These are phyloP conservation scores for Urocynchramus pylzowi DNA, from an alignment of 2,113 vertebrate genomes.

Conservation along the genomic window DNA sequence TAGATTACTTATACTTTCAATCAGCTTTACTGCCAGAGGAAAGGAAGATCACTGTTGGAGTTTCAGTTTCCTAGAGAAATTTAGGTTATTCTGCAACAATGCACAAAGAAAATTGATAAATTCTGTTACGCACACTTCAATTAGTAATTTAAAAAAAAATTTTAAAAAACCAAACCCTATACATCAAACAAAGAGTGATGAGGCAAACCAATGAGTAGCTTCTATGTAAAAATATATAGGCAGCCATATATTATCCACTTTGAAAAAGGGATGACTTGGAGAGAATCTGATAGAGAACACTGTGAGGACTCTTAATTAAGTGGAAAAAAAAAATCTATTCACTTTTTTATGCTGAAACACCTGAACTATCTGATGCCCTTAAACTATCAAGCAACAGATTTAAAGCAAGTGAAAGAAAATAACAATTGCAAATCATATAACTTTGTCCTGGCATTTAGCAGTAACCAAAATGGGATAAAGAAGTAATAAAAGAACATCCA, in stretches of 20 bases:
- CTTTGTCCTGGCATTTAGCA: neutral
- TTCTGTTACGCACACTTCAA: neutral
- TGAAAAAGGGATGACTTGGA: neutral
- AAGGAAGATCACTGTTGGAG: neutral
- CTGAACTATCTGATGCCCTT: neutral
- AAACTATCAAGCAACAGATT: neutral
- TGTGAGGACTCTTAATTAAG: neutral
- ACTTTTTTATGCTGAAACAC: neutral
- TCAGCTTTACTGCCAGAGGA: neutral
- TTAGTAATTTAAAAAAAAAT: neutral
- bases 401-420: neutral
- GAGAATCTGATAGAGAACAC: neutral
- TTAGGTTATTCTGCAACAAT: neutral
- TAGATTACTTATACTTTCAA: neutral
- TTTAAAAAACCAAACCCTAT: rapidly evolving
- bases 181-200: neutral
- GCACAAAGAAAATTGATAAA: neutral
- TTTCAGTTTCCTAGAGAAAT: neutral
- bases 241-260: neutral
- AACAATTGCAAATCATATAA: neutral
- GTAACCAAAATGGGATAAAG: neutral
- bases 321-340: neutral
- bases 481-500: neutral
- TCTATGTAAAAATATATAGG: neutral
- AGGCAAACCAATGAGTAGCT: neutral